Percentiles rank a stretch among this genome's conserved stretches.
Conservation (phyloP, 1,140 invertebrate genomes). For the Pogonognathellus flavescens region DNA sequence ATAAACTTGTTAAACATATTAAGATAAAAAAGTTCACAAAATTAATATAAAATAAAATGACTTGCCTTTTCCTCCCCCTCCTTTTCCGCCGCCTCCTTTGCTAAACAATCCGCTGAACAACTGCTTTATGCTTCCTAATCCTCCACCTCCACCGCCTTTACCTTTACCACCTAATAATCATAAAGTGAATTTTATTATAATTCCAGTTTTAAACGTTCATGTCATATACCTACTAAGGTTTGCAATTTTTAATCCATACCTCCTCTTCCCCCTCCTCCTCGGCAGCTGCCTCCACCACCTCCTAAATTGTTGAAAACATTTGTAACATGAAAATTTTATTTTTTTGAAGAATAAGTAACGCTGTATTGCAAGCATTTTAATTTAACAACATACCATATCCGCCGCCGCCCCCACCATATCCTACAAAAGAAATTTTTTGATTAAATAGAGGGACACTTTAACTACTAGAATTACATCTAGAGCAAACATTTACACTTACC, state of each 20-base stretch:
- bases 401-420: not conserved
- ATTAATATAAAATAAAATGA: too few relatives aligned
- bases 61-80: slow-evolving; percentile 1
- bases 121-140: not conserved
- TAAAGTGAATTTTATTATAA: too few relatives aligned
- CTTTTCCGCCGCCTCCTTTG: slow-evolving; percentile 19
- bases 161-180: not conserved
- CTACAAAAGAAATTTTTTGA: too few relatives aligned
- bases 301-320: not conserved
- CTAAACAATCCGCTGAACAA: not conserved
- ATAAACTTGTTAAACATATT: too few relatives aligned
- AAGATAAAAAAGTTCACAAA: too few relatives aligned
- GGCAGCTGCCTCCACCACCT: not conserved
- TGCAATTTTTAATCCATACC: too few relatives aligned
- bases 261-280: too few relatives aligned
- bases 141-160: not conserved
- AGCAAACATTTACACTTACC: too few relatives aligned
- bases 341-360: not conserved
- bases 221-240: too few relatives aligned
- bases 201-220: too few relatives aligned
- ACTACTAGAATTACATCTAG: too few relatives aligned
- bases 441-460: too few relatives aligned
- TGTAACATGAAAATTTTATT: not conserved
- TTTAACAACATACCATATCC: not conserved
- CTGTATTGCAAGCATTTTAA: not conserved